phyloP scores from a whole-genome alignment of 2,113 vertebrate species.

The Myanophis thanlyinensis region DNA sequence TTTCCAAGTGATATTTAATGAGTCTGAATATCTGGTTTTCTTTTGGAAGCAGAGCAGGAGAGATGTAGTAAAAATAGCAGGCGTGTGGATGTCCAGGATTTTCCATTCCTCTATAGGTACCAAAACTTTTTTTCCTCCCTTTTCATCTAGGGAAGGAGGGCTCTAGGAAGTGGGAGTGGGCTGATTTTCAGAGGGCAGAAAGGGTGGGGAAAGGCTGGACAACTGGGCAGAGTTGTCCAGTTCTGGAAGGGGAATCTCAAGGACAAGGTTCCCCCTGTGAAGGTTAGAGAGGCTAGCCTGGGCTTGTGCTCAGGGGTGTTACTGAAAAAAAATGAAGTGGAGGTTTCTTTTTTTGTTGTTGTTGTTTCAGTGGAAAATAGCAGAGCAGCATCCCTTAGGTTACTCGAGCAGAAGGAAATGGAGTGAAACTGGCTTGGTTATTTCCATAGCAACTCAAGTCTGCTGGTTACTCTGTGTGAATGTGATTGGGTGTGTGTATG shows the following conservation, averaged over 20 bases:
- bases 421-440: constrained; percentile 59
- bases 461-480: constrained; percentile 21
- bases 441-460: constrained; percentile 57
- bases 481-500: background rate
- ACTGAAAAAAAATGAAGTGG: background rate
- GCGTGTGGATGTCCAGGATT: background rate
- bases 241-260: constrained; percentile 20
- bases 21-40: constrained; percentile 1
- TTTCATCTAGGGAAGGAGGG: constrained; percentile 69
- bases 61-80: constrained; percentile 25
- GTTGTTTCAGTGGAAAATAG: constrained; percentile 30
- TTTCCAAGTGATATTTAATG: constrained; percentile 11
- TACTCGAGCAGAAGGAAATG: constrained; percentile 28
- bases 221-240: constrained; percentile 58
- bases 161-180: constrained; percentile 92
- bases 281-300: constrained; percentile 30
- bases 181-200: constrained; percentile 66
- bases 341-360: constrained; percentile 30
- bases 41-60: constrained; percentile 7
- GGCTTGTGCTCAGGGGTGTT: constrained; percentile 7
- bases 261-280: constrained; percentile 37
- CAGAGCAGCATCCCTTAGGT: constrained; percentile 42
- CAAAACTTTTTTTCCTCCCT: constrained; percentile 41
- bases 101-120: constrained; percentile 41
- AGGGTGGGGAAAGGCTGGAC: constrained; percentile 85